Percentiles rank a stretch among this genome's conserved stretches.
Evolutionary conservation across 1,140 invertebrate genomes (phyloP).

Genomic region (Habropoda laboriosa): DNA sequence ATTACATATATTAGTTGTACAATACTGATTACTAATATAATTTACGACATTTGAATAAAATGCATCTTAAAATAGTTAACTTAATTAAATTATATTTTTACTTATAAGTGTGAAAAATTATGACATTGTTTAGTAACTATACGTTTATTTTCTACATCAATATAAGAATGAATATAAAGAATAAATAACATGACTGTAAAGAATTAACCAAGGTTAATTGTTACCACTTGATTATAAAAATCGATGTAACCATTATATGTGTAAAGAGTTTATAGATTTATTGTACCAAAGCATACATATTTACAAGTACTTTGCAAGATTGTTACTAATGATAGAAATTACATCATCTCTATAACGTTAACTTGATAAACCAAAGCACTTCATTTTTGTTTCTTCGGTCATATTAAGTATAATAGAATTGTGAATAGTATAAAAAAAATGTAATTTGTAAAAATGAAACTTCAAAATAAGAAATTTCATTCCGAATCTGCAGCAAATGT

Average conservation of each 20-base stretch:
- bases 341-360: slow-evolving; percentile 49
- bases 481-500: not conserved
- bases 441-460: slow-evolving; percentile 23
- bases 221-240: slow-evolving; percentile 49
- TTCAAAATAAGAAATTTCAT: slow-evolving; percentile 30
- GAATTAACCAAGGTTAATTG: not conserved
- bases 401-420: slow-evolving; percentile 40
- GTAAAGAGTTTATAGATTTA: slow-evolving; percentile 68
- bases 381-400: slow-evolving; percentile 11
- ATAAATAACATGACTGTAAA: slow-evolving; percentile 9
- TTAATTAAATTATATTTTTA: slow-evolving; percentile 18
- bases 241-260: slow-evolving; percentile 48
- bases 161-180: not conserved
- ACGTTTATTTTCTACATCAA: not conserved
- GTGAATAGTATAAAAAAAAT: slow-evolving; percentile 54
- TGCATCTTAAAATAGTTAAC: not conserved
- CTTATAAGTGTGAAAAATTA: not conserved
- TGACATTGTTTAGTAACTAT: not conserved
- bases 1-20: slow-evolving; percentile 60
- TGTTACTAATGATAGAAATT: slow-evolving; percentile 59
- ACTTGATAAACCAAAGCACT: slow-evolving; percentile 46
- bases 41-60: slow-evolving; percentile 26
- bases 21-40: slow-evolving; percentile 45
- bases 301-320: slow-evolving; percentile 74
- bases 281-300: slow-evolving; percentile 75